phyloP scores from a whole-genome alignment of 2,888 invertebrate genomes.

The Phasia obesa region DNA sequence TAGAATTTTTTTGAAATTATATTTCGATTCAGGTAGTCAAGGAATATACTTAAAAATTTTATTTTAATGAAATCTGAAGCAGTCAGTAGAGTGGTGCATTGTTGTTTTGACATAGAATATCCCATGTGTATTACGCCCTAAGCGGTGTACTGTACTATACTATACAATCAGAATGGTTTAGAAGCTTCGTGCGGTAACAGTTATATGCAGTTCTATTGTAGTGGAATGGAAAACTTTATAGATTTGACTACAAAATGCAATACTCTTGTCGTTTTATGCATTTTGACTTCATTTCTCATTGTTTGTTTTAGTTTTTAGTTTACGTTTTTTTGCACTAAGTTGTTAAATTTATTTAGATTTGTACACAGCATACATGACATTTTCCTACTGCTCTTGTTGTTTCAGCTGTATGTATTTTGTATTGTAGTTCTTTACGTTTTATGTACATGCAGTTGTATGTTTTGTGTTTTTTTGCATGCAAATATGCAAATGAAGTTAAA shows the following conservation, averaged over 20 bases:
- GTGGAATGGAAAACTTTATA: constrained; percentile 31
- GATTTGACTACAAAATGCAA: constrained; percentile 47
- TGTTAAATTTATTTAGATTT: constrained; percentile 56
- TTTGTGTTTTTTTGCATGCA: constrained; percentile 16
- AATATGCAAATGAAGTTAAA: constrained; percentile 67
- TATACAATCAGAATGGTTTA: not conserved
- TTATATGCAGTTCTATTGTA: not conserved
- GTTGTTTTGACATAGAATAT: no score
- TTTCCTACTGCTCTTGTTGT: constrained; percentile 36
- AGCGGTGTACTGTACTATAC: not conserved
- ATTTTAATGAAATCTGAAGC: no score
- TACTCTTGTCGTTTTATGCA: constrained; percentile 55
- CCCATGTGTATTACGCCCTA: constrained; percentile 3
- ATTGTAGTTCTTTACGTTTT: constrained; percentile 2
- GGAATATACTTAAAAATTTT: no score
- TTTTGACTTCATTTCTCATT: constrained; percentile 46
- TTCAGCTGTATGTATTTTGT: constrained; percentile 1
- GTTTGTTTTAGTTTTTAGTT: constrained; percentile 4
- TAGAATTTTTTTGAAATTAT: no score
- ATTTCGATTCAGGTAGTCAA: no score
- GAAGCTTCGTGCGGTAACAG: not conserved
- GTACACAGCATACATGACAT: constrained; percentile 59
- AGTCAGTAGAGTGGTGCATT: no score
- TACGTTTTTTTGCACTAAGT: constrained; percentile 26
- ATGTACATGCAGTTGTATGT: not conserved